These are phyloP conservation scores for Semaprochilodus insignis DNA, from an alignment of 2,797 vertebrate genomes.

Conservation along the genomic window DNA sequence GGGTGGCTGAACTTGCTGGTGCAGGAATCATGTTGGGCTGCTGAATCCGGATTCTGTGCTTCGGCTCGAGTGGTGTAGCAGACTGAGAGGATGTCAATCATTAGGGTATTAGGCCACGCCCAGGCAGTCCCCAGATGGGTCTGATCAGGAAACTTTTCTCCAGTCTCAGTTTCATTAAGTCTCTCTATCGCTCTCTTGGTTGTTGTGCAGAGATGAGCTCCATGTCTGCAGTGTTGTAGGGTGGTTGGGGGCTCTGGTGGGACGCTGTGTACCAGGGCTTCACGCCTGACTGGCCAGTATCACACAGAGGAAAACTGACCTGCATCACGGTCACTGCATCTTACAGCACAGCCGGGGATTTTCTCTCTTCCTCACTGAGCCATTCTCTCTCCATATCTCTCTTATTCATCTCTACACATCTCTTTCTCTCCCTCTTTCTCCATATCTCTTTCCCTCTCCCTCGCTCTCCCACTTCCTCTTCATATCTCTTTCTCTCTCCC, in stretches of 20 bases:
- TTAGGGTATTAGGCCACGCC: too few relatives aligned
- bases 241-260: constrained; percentile 27
- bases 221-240: constrained; percentile 22
- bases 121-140: too few relatives aligned
- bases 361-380: too few relatives aligned
- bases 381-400: not conserved
- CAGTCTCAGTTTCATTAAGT: not conserved
- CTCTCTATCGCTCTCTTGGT: not conserved
- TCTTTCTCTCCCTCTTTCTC: not conserved
- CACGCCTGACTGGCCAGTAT: constrained; percentile 79
- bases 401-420: not conserved
- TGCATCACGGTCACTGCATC: constrained; percentile 78
- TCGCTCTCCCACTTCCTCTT: too few relatives aligned
- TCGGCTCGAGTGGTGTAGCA: too few relatives aligned
- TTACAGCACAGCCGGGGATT: constrained; percentile 73
- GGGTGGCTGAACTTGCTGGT: too few relatives aligned
- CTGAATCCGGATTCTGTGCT: too few relatives aligned
- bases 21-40: too few relatives aligned
- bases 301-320: constrained; percentile 71
- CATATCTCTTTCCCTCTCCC: too few relatives aligned
- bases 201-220: constrained; percentile 34
- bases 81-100: too few relatives aligned
- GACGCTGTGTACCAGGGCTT: constrained; percentile 68
- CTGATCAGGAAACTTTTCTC: too few relatives aligned
- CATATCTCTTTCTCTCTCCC: too few relatives aligned